phyloP scores from a whole-genome alignment of 1,140 invertebrate species.

The Caerostris extrusa region DNA sequence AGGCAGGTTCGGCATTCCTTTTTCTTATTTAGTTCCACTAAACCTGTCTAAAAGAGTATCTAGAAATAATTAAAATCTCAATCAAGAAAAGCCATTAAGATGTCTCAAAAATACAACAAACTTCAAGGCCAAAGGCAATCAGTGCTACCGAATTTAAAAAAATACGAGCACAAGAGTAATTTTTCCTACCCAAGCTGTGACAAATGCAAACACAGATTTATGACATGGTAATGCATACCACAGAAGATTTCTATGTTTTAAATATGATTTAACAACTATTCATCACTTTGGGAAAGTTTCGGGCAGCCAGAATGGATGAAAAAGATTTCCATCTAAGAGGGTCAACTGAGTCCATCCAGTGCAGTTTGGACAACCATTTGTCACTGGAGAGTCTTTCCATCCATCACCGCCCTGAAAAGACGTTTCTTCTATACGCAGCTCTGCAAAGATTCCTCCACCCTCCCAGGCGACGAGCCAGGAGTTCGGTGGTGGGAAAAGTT shows the following conservation, averaged over 20 bases:
- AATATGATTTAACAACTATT: constrained; percentile 1
- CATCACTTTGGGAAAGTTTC: not conserved
- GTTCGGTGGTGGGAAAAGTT: not conserved
- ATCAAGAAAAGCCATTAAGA: too few relatives aligned
- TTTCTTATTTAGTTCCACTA: too few relatives aligned
- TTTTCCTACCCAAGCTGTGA: too few relatives aligned
- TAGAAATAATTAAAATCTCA: too few relatives aligned
- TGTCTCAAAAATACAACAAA: too few relatives aligned
- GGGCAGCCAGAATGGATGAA: not conserved
- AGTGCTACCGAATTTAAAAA: too few relatives aligned
- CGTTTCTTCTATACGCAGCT: not conserved
- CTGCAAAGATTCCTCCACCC: not conserved
- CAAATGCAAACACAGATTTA: not conserved
- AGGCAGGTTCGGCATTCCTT: too few relatives aligned
- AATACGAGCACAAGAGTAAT: not conserved
- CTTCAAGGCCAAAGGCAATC: too few relatives aligned
- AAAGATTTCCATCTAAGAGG: not conserved
- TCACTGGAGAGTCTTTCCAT: constrained; percentile 12
- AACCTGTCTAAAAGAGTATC: too few relatives aligned
- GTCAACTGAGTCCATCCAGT: constrained; percentile 52
- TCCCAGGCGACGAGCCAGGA: too few relatives aligned
- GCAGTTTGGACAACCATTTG: constrained; percentile 36
- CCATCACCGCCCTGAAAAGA: constrained; percentile 27
- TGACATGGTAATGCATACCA: not conserved
- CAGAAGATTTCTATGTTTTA: not conserved